Evolutionary conservation across 2,797 vertebrate genomes (phyloP), one percentile per base, ranked within the genome.

Genomic region (Semaprochilodus insignis): DNA sequence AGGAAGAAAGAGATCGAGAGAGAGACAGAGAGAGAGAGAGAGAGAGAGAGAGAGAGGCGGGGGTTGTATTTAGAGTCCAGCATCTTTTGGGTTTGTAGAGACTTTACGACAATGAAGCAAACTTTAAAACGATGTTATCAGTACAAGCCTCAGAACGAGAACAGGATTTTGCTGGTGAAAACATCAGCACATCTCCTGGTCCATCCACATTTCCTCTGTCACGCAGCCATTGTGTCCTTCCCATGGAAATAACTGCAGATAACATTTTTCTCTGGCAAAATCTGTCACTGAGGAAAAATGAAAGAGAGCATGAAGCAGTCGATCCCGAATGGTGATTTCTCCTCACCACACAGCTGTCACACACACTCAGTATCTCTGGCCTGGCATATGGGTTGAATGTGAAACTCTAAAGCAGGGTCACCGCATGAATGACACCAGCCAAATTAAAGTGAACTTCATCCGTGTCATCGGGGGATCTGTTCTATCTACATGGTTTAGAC

Each of bases 21-120:
- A 23, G 57, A 23, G 57, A 23, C 6, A 23, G 57, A 69, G 15
- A 66, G 59, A 65, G 44, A n/a, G 44, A 40, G 34, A 40, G 7
- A 59, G 65, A 48, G 21, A 66, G 11, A 72, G 44, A 70, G 85
- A 86, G 77, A 87, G 90, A 89, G 88, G 77, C n/a, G n/a, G n/a
- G n/a, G n/a, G n/a, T n/a, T n/a, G n/a, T n/a, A 40, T 23, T n/a
- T 71, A 48, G 57, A 27, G 23, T 19, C 4, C 15, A 40, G 40
- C 40, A 44, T 10, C 40, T 23, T 21, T 6, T 23, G 14, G 6
- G 10, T 31, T 73, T 31, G 15, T 8, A 6, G 15, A 44, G 34
- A 67, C 19, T 11, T 54, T 15, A 27, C 19, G 15, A 55, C 16
- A 1, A 19, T 31, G 21, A 23, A 27, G 44, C 52, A 27, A 25